These are phyloP conservation scores for Microcebus tavaratra DNA, from an alignment of 2,113 vertebrate genomes.

Conservation along the genomic window DNA sequence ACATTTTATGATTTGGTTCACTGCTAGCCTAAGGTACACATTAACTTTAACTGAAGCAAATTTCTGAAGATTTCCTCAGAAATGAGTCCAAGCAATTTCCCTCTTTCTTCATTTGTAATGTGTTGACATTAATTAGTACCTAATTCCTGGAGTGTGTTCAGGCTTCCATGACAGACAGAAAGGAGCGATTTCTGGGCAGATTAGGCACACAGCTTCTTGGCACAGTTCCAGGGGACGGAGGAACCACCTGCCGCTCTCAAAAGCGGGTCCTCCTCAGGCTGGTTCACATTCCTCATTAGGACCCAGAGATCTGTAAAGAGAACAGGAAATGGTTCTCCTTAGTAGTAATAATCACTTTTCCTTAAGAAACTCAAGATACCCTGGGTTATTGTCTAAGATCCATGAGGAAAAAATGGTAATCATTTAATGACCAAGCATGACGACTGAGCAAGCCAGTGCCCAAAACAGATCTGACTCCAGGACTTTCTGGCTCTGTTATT, in stretches of 20 bases:
- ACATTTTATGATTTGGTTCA: constrained; percentile 30
- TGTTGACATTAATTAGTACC: constrained; percentile 70
- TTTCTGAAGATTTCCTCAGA: constrained; percentile 60
- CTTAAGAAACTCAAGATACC: background rate
- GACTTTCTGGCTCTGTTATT: background rate
- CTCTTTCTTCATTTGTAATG: constrained; percentile 60
- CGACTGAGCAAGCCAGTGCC: background rate
- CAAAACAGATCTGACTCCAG: background rate
- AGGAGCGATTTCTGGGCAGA: constrained; percentile 37
- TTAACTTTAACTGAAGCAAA: constrained; percentile 50
- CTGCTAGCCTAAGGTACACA: constrained; percentile 7
- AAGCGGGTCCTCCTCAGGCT: background rate
- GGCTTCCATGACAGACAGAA: constrained; percentile 44
- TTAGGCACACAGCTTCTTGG: constrained; percentile 12
- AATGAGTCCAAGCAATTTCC: constrained; percentile 55
- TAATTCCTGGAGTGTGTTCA: constrained; percentile 65
- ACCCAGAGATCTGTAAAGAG: background rate
- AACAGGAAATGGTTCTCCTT: background rate
- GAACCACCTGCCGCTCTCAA: background rate
- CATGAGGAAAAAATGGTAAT: background rate
- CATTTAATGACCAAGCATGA: background rate
- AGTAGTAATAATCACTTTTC: background rate
- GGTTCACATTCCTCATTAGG: background rate
- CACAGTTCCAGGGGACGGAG: background rate
- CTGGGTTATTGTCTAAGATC: background rate